Base-by-base conservation (phyloP, 2,797 vertebrate genomes). In the Gambusia yucatana region DNA sequence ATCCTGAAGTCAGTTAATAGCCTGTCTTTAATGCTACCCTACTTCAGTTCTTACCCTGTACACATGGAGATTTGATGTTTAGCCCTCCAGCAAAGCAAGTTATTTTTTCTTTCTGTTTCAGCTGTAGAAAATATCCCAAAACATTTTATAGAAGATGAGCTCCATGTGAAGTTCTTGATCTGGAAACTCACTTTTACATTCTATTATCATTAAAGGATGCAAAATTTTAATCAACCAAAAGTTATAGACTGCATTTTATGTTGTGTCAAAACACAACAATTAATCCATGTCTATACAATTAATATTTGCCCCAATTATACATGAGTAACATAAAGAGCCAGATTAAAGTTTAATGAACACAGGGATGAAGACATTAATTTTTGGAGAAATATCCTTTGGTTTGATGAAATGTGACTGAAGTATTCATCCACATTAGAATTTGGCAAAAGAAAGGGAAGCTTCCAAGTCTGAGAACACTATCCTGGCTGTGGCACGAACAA, bases 1-100 rank as follows among this genome's bases (percentile, higher is more conserved):
- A 67, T 67, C 65, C 65, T 43, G 65, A 67, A 67, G 65, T 25
- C 65, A 41, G 65, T 39, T 43, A 67, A 67, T 67, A 43, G 65
- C 39, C 65, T n/a, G 65, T 13, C 65, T 69, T 69, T 69, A 43
- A 69, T 43, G 65, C 22, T 69, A 43, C 39, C 22, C 65, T 25
- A 22, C 39, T 13, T 43, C 22, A n/a, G 9, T 43, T 69, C 65
- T 11, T 5, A 67, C 36, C 36, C 9, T 25, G 8, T 13, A n/a
- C 36, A 69, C 65, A 69, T 65, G 33, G 63, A 39, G 63, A 65
- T 39, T 65, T 65, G 33, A 25, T 65, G 36, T 39, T 65, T 22
- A 39, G 8, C 33, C 36, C 39, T 39, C 17, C 16, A 39, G 36
- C 33, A 65, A 65, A 65, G 17, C 14, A 65, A 65, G 20, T 63